A percentile compares a stretch with the other conserved stretches of the same genome.
Conservation (phyloP, 2,113 vertebrate genomes). For the Scolopax mira region DNA sequence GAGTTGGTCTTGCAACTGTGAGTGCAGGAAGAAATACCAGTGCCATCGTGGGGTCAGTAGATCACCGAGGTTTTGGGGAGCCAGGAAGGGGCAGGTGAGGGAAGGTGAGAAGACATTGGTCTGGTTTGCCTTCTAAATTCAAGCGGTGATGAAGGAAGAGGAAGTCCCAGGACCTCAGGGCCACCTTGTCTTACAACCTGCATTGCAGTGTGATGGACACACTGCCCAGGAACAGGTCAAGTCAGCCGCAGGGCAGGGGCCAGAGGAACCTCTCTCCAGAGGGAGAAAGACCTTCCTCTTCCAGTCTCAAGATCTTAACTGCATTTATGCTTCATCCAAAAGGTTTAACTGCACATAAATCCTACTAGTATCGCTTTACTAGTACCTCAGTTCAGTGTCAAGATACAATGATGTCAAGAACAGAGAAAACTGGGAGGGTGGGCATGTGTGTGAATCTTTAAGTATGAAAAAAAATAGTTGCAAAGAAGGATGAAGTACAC, state of each 20-base stretch:
- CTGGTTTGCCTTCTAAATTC: neutral
- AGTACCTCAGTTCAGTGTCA: neutral
- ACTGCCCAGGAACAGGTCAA: neutral
- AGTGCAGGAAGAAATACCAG: neutral
- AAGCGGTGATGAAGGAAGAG: neutral
- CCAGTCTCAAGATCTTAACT: neutral
- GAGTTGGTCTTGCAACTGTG: neutral
- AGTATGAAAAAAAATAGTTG: neutral
- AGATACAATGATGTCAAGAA: neutral
- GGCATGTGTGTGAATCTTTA: neutral
- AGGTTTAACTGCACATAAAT: neutral
- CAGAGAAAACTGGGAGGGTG: neutral
- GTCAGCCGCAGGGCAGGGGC: neutral
- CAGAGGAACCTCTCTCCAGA: neutral
- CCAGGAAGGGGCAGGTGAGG: neutral
- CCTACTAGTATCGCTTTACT: neutral
- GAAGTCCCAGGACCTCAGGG: neutral
- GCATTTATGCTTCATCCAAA: neutral
- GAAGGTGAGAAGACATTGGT: neutral
- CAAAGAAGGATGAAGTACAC: neutral
- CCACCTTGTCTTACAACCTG: neutral
- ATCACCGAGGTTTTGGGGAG: neutral
- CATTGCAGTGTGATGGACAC: neutral
- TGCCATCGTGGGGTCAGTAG: neutral
- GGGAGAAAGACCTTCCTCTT: neutral